These are phyloP conservation scores for Anthonomus grandis DNA, from an alignment of 1,140 invertebrate genomes.

Conservation along the genomic window DNA sequence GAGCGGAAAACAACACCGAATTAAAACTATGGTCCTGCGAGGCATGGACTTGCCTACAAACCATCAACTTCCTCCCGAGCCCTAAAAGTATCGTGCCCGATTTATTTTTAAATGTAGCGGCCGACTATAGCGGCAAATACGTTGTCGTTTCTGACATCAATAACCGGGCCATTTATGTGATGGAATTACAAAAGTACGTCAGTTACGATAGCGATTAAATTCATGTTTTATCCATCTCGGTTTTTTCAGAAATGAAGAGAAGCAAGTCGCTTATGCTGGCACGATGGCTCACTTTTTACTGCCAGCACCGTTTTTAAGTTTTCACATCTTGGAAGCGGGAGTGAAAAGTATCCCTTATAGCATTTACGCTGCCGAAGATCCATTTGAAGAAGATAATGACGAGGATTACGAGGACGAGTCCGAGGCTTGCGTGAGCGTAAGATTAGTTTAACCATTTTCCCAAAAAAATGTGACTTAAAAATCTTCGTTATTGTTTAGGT, in stretches of 20 bases:
- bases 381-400: slow-evolving; percentile 38
- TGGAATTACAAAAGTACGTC: slow-evolving; percentile 57
- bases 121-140: slow-evolving; percentile 80
- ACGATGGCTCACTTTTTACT: slow-evolving; percentile 80
- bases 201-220: too few relatives aligned
- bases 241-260: slow-evolving; percentile 51
- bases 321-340: slow-evolving; percentile 78
- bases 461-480: neutral
- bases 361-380: slow-evolving; percentile 43
- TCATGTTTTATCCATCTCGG: neutral
- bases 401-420: slow-evolving; percentile 42
- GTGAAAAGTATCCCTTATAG: slow-evolving; percentile 46
- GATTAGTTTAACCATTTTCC: too few relatives aligned
- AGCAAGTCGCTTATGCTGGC: slow-evolving; percentile 56
- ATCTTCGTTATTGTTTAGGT: slow-evolving; percentile 9
- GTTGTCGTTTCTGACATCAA: slow-evolving; percentile 82
- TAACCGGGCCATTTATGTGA: slow-evolving; percentile 71
- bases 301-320: slow-evolving; percentile 79
- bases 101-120: slow-evolving; percentile 63
- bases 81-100: slow-evolving; percentile 46
- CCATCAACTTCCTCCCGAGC: slow-evolving; percentile 64
- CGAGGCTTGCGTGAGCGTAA: slow-evolving; percentile 18
- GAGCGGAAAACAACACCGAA: slow-evolving; percentile 83
- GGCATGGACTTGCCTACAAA: slow-evolving; percentile 88
- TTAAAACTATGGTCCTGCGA: slow-evolving; percentile 94